These are phyloP conservation scores for Desmophyllum pertusum DNA, from an alignment of 92 coral and sea anemone species.

Conservation along the genomic window DNA sequence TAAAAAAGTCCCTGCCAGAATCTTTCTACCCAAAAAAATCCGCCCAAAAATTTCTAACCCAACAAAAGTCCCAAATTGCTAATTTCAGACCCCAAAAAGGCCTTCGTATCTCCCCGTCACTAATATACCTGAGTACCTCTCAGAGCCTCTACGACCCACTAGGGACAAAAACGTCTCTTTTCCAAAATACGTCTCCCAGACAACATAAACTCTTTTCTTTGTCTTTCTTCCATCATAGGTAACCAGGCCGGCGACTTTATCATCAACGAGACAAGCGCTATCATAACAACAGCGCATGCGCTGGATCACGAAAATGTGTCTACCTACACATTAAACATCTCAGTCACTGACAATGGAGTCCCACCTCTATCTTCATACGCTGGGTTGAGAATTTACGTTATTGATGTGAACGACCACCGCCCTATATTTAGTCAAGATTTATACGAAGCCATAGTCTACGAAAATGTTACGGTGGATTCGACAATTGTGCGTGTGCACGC, in stretches of 20 bases:
- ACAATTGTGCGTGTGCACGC: constrained; percentile 49
- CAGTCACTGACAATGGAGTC: constrained; percentile 54
- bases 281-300: constrained; percentile 40
- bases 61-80: too few species aligned
- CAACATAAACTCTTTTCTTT: background rate
- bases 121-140: too few species aligned
- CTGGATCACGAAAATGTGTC: constrained; percentile 64
- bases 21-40: too few species aligned
- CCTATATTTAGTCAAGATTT: constrained; percentile 56
- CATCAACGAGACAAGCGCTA: constrained; percentile 47
- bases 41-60: too few species aligned
- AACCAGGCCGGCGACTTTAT: constrained; percentile 47
- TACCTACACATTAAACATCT: constrained; percentile 46
- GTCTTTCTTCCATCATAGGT: constrained; percentile 21
- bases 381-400: constrained; percentile 17
- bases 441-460: constrained; percentile 54
- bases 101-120: too few species aligned
- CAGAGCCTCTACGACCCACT: too few species aligned
- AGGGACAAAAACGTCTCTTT: too few species aligned
- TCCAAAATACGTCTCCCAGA: too few species aligned
- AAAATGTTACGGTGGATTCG: constrained; percentile 49
- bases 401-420: constrained; percentile 64
- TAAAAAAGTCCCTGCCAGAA: too few species aligned
- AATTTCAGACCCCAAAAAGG: too few species aligned
- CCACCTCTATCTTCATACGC: constrained; percentile 51